Conservation (phyloP, 2,113 vertebrate genomes). For the Isichthys henryi region DNA sequence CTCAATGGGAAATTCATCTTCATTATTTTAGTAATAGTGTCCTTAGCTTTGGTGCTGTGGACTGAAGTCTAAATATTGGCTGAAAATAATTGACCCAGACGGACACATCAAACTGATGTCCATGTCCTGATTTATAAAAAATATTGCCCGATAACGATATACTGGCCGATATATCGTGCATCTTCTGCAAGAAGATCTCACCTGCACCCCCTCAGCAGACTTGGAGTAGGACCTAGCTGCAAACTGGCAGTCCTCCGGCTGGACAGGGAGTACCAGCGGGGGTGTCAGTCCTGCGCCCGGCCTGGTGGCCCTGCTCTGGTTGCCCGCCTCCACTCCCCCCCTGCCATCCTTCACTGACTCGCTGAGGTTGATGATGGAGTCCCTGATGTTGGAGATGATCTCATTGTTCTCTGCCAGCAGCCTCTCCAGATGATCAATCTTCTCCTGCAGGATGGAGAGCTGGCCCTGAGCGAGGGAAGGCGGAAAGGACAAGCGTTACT, state of each 20-base stretch:
- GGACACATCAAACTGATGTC: not conserved
- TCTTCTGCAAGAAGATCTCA: slow-evolving; percentile 38
- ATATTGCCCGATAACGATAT: not conserved
- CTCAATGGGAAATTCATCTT: not conserved
- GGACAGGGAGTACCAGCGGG: slow-evolving; percentile 41
- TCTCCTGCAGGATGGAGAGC: slow-evolving; percentile 76
- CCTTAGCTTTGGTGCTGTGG: not conserved
- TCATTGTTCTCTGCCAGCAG: slow-evolving; percentile 83
- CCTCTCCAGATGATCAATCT: slow-evolving; percentile 82
- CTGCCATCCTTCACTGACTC: slow-evolving; percentile 66
- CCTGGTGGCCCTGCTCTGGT: slow-evolving; percentile 56
- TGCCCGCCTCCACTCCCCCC: slow-evolving; percentile 52
- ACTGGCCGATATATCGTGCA: not conserved
- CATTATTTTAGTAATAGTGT: not conserved
- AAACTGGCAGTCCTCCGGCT: slow-evolving; percentile 63
- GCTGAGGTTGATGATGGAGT: slow-evolving; percentile 73
- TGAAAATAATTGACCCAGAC: not conserved
- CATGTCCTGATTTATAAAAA: not conserved
- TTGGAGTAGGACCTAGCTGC: slow-evolving; percentile 43
- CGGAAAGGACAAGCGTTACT: not conserved
- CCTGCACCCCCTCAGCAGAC: slow-evolving; percentile 64
- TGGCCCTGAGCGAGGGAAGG: slow-evolving; percentile 60
- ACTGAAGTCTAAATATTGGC: not conserved
- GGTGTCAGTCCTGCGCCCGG: slow-evolving; percentile 41
- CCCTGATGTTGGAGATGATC: slow-evolving; percentile 79